Evolutionary conservation across 2,888 invertebrate genomes (phyloP).

Genomic region (Malthinus flaveolus): DNA sequence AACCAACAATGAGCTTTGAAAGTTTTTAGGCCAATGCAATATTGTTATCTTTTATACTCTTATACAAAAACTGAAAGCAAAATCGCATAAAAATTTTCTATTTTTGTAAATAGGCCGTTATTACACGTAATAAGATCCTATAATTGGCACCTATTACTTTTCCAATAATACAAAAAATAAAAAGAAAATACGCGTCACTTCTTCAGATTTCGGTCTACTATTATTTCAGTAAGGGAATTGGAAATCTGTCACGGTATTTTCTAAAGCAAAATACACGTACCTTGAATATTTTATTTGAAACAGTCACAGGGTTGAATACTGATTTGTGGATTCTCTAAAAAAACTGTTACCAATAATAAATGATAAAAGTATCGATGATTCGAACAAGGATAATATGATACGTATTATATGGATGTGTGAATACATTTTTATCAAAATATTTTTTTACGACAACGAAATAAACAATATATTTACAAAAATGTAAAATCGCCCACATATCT

Average conservation of each 20-base stretch:
- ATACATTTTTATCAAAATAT: background rate
- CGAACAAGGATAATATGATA: conserved; percentile 8
- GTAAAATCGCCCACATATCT: no score
- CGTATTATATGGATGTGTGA: conserved; percentile 1
- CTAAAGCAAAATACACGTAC: conserved; percentile 20
- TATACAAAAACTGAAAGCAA: no score
- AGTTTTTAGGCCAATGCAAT: background rate
- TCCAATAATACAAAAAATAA: conserved; percentile 1
- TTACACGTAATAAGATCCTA: no score
- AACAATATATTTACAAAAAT: no score
- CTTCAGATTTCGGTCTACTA: conserved; percentile 9
- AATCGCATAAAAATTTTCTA: no score
- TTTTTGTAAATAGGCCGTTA: no score
- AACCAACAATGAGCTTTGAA: background rate
- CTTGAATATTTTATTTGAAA: conserved; percentile 24
- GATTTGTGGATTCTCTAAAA: conserved; percentile 17
- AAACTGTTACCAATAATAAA: conserved; percentile 10
- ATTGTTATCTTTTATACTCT: background rate
- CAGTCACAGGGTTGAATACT: conserved; percentile 22
- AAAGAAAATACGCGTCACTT: background rate
- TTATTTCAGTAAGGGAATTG: conserved; percentile 13
- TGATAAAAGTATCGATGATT: conserved; percentile 19
- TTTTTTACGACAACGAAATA: no score
- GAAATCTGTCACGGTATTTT: conserved; percentile 17
- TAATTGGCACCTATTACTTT: no score